Base-by-base conservation (phyloP, 2,113 vertebrate genomes). In the Bubo scandiacus region DNA sequence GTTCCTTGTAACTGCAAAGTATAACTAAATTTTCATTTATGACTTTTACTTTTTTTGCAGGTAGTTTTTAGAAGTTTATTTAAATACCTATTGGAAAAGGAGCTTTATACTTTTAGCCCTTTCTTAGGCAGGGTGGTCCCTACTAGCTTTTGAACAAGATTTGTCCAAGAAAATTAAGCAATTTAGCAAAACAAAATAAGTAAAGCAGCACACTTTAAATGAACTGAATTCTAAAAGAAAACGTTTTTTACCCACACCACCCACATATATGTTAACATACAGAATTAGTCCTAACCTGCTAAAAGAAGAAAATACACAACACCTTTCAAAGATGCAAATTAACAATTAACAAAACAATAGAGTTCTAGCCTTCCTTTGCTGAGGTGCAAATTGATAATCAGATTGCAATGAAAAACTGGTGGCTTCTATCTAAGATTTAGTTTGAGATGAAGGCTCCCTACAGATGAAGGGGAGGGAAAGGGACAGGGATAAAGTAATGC, bases 251-350 rank as follows among this genome's bases (percentile, higher is more conserved):
- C 25, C 70, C 43, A 54, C 83, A 45, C 58, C 66, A 73, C 70
- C 66, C 62, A 62, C 94, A 96, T 98, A 83, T 97, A 97, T 96
- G 94, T 95, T 97, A 98, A 97, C 87, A 73, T 98, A 97, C 96
- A 96, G 97, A 98, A 98, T 98, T 97, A 97, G 98, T 98, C 97
- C 95, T 97, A 98, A 98, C 98, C 97, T 98, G 98, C 95, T 97
- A 91, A 96, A 96, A 97, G 97, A 93, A 97, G 94, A 96, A 95
- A 96, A 98, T 95, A 92, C 94, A 82, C 97, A 98, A 98, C 98
- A 98, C 98, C 98, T 98, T 98, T 97, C 93, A 91, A 96, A 98
- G 98, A 98, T 98, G 98, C 91, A 98, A 98, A 98, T 98, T 98
- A 97, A 98, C 97, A 98, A 98, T 98, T 98, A 98, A 96, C 97